phyloP scores from a whole-genome alignment of 2,888 invertebrate genomes.

The Apomyelois bistriatella region DNA sequence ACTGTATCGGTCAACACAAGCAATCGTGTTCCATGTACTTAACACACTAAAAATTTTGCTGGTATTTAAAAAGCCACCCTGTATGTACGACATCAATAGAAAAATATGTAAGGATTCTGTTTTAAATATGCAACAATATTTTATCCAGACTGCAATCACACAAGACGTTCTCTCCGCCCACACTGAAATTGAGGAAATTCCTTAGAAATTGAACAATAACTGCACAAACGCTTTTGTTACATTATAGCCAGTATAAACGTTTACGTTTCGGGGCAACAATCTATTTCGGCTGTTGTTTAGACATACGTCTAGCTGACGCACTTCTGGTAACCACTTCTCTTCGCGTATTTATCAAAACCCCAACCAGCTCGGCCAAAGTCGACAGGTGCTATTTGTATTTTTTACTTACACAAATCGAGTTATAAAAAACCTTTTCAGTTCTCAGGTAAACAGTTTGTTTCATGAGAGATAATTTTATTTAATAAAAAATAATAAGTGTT shows the following conservation, averaged over 20 bases:
- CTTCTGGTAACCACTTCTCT: conserved; percentile 8
- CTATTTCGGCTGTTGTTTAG: conserved; percentile 60
- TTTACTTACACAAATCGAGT: background rate
- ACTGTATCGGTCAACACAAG: too few species aligned
- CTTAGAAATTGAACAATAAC: conserved; percentile 12
- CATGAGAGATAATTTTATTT: too few species aligned
- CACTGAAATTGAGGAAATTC: background rate
- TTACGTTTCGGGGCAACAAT: conserved; percentile 37
- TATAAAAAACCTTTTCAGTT: too few species aligned
- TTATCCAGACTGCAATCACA: background rate
- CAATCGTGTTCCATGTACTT: too few species aligned
- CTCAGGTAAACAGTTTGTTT: too few species aligned
- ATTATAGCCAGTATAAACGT: conserved; percentile 19
- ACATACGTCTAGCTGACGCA: conserved; percentile 36
- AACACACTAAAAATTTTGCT: too few species aligned
- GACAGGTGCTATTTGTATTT: conserved; percentile 4
- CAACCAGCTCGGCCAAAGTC: background rate
- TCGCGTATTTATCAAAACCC: conserved; percentile 12
- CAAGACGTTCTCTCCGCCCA: background rate
- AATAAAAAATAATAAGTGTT: too few species aligned
- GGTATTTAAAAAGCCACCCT: too few species aligned
- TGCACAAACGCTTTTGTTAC: conserved; percentile 12
- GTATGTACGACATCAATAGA: too few species aligned
- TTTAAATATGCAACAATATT: background rate
- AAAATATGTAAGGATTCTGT: background rate